Conservation (phyloP, 2,797 vertebrate species). For the Botia almorhae region DNA sequence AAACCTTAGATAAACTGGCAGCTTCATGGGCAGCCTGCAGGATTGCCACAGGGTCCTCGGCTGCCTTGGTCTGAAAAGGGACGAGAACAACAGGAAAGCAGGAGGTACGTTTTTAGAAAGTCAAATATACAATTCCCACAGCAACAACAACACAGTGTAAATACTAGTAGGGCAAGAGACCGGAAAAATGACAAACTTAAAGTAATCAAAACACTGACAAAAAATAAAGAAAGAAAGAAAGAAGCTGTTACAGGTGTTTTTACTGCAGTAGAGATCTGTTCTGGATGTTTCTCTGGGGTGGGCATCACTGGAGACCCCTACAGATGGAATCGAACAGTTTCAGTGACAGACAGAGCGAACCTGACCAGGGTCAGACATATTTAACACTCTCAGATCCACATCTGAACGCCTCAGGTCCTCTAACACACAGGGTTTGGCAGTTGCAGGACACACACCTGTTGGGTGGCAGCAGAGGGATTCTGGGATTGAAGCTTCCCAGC, state of each 20-base stretch:
- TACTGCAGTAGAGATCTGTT: neutral
- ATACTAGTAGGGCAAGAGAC: neutral
- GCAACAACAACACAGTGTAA: neutral
- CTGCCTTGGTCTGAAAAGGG: conserved; percentile 72
- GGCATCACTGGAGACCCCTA: conserved; percentile 73
- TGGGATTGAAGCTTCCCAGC: conserved; percentile 63
- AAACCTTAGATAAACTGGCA: conserved; percentile 78
- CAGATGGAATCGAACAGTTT: conserved; percentile 51
- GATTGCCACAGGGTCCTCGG: conserved; percentile 77
- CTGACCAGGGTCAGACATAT: no score
- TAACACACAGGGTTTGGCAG: conserved; percentile 12
- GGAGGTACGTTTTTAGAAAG: conserved; percentile 11
- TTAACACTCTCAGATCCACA: neutral
- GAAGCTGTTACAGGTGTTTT: neutral
- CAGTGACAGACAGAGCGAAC: neutral
- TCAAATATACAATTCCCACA: neutral
- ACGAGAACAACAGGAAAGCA: conserved; percentile 47
- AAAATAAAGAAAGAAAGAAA: neutral
- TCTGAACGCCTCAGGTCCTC: neutral
- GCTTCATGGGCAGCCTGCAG: conserved; percentile 78
- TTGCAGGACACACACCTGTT: conserved; percentile 71
- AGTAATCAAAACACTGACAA: no score
- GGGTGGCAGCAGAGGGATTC: conserved; percentile 42
- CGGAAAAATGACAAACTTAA: no score
- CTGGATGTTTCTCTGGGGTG: conserved; percentile 43